Evolutionary conservation across 2,113 vertebrate species (phyloP).

Genomic region (Panthera uncia): DNA sequence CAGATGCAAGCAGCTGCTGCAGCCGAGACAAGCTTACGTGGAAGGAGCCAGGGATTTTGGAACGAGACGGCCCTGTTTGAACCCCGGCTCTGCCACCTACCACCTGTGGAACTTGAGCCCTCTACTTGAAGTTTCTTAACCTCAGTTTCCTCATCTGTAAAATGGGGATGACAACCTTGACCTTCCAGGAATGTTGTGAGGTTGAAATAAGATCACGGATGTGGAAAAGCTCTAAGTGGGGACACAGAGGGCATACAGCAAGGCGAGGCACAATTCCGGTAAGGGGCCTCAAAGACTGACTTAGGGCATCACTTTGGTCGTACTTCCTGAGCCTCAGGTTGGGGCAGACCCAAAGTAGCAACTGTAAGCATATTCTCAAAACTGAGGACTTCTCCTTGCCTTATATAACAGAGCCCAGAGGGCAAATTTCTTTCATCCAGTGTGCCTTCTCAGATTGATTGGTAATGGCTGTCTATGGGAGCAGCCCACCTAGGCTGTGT

Average conservation of each 20-base stretch:
- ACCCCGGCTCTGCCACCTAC: neutral
- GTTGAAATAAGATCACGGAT: neutral
- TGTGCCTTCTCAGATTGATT: neutral
- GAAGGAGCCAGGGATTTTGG: neutral
- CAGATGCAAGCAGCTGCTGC: neutral
- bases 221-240: neutral
- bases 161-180: neutral
- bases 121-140: neutral
- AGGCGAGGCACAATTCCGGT: rapidly evolving
- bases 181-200: neutral
- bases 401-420: neutral
- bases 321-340: neutral
- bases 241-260: neutral
- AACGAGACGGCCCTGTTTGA: neutral
- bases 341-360: neutral
- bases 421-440: neutral
- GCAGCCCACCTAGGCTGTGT: neutral
- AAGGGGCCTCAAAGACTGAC: neutral
- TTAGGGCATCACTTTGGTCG: neutral
- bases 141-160: neutral
- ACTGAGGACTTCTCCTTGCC: neutral
- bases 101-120: neutral
- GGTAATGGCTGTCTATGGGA: neutral
- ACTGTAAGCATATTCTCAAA: neutral
- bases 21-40: neutral